Conservation (phyloP, 2,113 vertebrate species). For the Xiphophorus couchianus region DNA sequence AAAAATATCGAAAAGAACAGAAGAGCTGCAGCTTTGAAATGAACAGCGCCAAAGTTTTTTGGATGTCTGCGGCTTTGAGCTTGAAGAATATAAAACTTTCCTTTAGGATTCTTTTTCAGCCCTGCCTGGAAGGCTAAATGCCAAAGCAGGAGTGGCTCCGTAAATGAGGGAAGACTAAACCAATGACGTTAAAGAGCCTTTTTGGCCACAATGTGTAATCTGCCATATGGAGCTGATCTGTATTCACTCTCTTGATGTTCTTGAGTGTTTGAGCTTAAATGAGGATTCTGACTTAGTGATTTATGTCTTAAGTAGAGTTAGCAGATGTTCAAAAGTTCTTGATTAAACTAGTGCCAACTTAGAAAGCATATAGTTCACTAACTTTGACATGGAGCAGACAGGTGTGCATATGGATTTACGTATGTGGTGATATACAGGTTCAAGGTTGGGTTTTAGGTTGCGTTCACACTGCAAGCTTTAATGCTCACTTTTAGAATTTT, state of each 20-base stretch:
- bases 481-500: too few relatives aligned
- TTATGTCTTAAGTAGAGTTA: constrained; percentile 9
- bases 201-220: constrained; percentile 14
- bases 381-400: neutral
- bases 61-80: neutral
- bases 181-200: constrained; percentile 25
- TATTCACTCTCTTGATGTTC: constrained; percentile 13
- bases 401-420: neutral
- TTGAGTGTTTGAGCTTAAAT: constrained; percentile 12
- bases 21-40: neutral
- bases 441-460: too few relatives aligned
- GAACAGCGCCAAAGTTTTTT: neutral
- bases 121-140: neutral
- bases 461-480: too few relatives aligned
- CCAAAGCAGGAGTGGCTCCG: constrained; percentile 15
- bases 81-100: neutral
- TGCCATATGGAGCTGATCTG: constrained; percentile 36
- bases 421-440: too few relatives aligned
- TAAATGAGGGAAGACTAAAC: constrained; percentile 3
- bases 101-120: neutral
- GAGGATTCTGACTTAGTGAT: constrained; percentile 12
- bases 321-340: constrained; percentile 30
- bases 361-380: neutral
- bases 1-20: neutral
- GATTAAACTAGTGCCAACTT: neutral